phyloP scores from a whole-genome alignment of 2,888 invertebrate species.

The Seira ritae region DNA sequence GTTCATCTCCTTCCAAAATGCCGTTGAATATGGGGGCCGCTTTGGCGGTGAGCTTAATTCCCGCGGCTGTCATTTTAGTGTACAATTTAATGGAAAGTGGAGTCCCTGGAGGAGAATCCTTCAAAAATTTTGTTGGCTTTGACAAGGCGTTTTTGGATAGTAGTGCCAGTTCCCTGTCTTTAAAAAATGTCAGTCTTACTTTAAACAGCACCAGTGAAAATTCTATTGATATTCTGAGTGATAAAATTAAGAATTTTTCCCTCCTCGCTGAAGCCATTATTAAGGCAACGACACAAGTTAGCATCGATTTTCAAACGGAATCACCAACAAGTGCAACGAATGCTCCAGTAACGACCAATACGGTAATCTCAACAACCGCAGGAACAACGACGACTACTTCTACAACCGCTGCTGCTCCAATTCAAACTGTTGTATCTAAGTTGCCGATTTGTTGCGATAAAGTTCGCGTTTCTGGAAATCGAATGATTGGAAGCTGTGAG shows the following conservation, averaged over 20 bases:
- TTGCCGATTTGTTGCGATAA: slow-evolving; percentile 39
- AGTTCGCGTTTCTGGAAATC: slow-evolving; percentile 1
- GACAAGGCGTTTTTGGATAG: slow-evolving; percentile 14
- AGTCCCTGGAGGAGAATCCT: slow-evolving; percentile 20
- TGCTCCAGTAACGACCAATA: no score
- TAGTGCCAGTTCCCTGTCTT: slow-evolving; percentile 39
- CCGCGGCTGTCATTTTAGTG: slow-evolving; percentile 59
- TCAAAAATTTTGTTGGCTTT: slow-evolving; percentile 31
- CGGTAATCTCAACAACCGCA: neutral
- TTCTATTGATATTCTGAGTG: neutral
- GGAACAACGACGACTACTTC: neutral
- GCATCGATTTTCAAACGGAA: no score
- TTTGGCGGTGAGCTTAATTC: slow-evolving; percentile 60
- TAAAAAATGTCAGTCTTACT: slow-evolving; percentile 47
- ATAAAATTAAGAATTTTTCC: neutral
- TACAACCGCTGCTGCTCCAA: slow-evolving; percentile 26
- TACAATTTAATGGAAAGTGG: slow-evolving; percentile 55
- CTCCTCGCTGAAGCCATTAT: no score
- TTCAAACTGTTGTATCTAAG: slow-evolving; percentile 17
- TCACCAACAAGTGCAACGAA: no score
- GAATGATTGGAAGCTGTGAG: slow-evolving; percentile 27
- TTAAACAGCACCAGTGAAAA: slow-evolving; percentile 19
- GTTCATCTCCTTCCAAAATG: slow-evolving; percentile 54
- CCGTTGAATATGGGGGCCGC: slow-evolving; percentile 56
- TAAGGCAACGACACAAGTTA: no score